phyloP scores from a whole-genome alignment of 2,797 vertebrate species.

The Chaenodraco wilsoni region DNA sequence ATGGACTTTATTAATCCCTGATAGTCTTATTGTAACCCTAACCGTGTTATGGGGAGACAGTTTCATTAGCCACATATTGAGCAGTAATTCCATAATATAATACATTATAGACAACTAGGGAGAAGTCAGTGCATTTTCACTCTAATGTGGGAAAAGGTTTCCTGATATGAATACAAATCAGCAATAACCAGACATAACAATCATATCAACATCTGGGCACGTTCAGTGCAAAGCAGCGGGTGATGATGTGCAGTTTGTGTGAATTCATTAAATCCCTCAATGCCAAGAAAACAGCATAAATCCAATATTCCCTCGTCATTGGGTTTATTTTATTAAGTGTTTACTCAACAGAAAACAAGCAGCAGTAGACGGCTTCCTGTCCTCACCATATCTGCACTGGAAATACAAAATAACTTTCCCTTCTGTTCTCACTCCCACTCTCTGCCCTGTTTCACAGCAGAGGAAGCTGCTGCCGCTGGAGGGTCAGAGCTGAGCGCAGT shows the following conservation, averaged over 20 bases:
- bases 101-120: neutral
- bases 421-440: constrained; percentile 77
- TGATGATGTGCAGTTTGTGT: constrained; percentile 10
- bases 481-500: constrained; percentile 52
- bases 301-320: constrained; percentile 14
- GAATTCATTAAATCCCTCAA: constrained; percentile 35
- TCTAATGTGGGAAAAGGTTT: neutral
- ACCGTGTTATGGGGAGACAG: neutral
- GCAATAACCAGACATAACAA: constrained; percentile 25
- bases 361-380: constrained; percentile 58
- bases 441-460: constrained; percentile 55
- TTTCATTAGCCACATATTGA: constrained; percentile 10
- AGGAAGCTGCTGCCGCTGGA: constrained; percentile 55
- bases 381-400: constrained; percentile 18
- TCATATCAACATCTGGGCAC: constrained; percentile 40
- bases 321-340: constrained; percentile 32
- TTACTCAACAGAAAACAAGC: constrained; percentile 39
- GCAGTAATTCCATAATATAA: constrained; percentile 13
- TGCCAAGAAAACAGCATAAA: constrained; percentile 33
- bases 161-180: constrained; percentile 30
- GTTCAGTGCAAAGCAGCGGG: constrained; percentile 30
- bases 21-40: neutral
- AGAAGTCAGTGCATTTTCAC: neutral
- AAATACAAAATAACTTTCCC: constrained; percentile 43
- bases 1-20: constrained; percentile 16